These are phyloP conservation scores for Silurus glanis DNA, from an alignment of 2,113 vertebrate species.

Conservation along the genomic window DNA sequence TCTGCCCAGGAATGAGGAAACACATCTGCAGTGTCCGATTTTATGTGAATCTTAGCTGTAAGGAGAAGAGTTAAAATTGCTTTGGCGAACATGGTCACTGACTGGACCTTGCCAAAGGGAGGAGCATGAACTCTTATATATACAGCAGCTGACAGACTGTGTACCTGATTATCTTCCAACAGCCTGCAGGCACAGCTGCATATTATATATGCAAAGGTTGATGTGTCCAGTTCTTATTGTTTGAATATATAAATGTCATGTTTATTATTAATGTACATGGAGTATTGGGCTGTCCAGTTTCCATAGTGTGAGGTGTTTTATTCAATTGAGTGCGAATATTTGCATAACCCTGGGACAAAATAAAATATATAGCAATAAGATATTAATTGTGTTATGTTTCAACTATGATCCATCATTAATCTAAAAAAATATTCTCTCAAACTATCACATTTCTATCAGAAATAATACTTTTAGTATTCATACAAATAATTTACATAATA, in stretches of 20 bases:
- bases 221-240: neutral
- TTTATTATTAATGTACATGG: slow-evolving; percentile 6
- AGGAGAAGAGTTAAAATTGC: slow-evolving; percentile 7
- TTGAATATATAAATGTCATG: neutral
- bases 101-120: slow-evolving; percentile 38
- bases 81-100: slow-evolving; percentile 31
- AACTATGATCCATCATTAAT: neutral
- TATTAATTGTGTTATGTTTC: neutral
- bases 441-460: neutral
- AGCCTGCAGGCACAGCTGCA: slow-evolving; percentile 5
- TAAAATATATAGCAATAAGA: neutral
- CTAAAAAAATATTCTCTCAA: neutral
- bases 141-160: slow-evolving; percentile 25
- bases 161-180: slow-evolving; percentile 6
- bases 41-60: slow-evolving; percentile 17
- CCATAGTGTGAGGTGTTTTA: neutral
- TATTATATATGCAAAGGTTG: slow-evolving; percentile 9
- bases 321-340: neutral
- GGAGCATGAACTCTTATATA: slow-evolving; percentile 33
- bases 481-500: neutral
- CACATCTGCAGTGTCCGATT: slow-evolving; percentile 11
- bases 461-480: neutral
- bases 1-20: slow-evolving; percentile 1
- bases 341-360: neutral
- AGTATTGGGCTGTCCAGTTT: neutral